phyloP scores from a whole-genome alignment of 2,113 vertebrate species.

The Equus przewalskii region DNA sequence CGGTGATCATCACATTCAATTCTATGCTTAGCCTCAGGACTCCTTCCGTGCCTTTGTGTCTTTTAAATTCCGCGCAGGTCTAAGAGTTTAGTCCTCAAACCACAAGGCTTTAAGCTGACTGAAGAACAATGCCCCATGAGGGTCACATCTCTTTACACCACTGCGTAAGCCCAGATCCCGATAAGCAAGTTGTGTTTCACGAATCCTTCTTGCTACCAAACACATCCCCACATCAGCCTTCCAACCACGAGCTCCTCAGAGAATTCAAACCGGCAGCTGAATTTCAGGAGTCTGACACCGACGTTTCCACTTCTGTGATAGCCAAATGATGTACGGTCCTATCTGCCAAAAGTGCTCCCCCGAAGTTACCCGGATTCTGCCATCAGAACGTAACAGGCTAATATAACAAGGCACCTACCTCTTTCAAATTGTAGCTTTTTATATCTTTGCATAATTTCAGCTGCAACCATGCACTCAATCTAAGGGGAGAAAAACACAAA shows the following conservation, averaged over 20 bases:
- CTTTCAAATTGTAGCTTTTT: slow-evolving; percentile 98
- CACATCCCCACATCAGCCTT: accelerated
- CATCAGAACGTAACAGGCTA: accelerated
- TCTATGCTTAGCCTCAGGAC: accelerated
- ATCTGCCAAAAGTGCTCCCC: accelerated
- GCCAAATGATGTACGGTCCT: accelerated
- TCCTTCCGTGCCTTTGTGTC: accelerated
- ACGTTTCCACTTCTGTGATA: accelerated
- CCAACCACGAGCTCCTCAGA: background rate
- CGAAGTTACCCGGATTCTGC: accelerated
- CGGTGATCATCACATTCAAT: accelerated
- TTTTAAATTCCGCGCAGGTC: background rate
- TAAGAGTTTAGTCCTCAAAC: background rate
- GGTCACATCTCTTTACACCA: background rate
- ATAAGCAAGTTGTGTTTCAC: background rate
- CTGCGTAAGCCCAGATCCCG: background rate
- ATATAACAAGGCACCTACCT: slow-evolving; percentile 87
- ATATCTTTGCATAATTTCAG: slow-evolving; percentile 98
- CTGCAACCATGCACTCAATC: slow-evolving; percentile 98
- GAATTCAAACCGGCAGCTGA: no score
- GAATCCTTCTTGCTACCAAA: background rate
- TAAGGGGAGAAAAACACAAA: slow-evolving; percentile 78
- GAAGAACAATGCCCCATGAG: accelerated
- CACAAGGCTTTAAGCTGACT: background rate
- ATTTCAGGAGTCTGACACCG: background rate